Conservation (phyloP, 2,888 invertebrate species). For the Nomada fucata region DNA sequence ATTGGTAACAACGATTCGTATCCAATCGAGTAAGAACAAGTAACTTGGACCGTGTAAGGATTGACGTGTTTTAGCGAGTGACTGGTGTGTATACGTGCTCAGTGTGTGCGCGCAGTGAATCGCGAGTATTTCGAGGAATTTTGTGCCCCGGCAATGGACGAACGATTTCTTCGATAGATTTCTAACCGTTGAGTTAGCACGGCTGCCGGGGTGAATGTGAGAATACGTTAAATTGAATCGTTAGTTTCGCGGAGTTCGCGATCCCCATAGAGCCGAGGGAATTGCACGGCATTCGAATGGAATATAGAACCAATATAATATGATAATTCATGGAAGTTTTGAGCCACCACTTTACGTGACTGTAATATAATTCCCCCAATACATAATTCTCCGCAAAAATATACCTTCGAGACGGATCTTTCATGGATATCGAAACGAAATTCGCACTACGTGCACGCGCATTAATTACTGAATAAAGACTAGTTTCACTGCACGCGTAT, state of each 20-base stretch:
- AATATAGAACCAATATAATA: not conserved
- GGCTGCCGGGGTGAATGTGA: too few relatives aligned
- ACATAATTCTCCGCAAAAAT: not conserved
- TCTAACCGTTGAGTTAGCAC: slow-evolving; percentile 9
- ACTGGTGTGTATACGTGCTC: not conserved
- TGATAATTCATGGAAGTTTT: not conserved
- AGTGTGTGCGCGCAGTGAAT: not conserved
- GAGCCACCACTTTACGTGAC: not conserved
- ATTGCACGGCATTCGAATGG: not conserved
- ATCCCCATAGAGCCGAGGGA: not conserved
- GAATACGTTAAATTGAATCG: not conserved
- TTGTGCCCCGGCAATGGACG: not conserved
- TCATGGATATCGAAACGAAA: slow-evolving; percentile 12
- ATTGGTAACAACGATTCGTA: slow-evolving; percentile 70
- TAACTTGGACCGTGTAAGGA: slow-evolving; percentile 49
- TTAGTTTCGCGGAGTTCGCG: slow-evolving; percentile 14
- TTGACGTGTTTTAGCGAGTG: slow-evolving; percentile 17
- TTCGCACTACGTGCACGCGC: slow-evolving; percentile 7
- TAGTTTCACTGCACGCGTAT: slow-evolving; percentile 7
- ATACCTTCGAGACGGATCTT: not conserved
- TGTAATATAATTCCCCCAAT: not conserved
- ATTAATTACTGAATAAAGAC: slow-evolving; percentile 35
- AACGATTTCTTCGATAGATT: slow-evolving; percentile 31
- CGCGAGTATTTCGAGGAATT: slow-evolving; percentile 5
- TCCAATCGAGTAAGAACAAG: slow-evolving; percentile 63